phyloP scores from a whole-genome alignment of 2,888 invertebrate species.

The Gryllus longicercus region DNA sequence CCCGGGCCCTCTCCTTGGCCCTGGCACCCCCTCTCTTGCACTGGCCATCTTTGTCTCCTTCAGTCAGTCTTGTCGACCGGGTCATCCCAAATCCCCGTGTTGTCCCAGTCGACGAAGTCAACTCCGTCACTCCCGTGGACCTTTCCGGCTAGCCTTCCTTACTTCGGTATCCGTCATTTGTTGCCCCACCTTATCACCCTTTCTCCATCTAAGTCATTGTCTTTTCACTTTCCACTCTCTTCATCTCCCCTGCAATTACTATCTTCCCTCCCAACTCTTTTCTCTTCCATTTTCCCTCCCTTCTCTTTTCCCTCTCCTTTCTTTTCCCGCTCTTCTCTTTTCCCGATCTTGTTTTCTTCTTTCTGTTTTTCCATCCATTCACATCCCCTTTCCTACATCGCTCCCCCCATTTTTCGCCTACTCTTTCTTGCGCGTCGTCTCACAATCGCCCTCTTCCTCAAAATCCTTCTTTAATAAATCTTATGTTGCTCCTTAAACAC shows the following conservation, averaged over 20 bases:
- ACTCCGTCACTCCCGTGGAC: neutral
- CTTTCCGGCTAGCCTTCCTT: neutral
- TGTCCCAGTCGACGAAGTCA: neutral
- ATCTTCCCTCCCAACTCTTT: neutral
- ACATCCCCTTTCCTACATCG: neutral
- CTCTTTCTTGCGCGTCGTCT: neutral
- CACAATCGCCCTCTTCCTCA: too few relatives aligned
- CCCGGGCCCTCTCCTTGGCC: neutral
- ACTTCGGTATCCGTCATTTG: neutral
- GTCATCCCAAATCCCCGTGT: neutral
- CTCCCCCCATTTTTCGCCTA: neutral
- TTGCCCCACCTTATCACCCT: neutral
- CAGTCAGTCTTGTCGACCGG: neutral
- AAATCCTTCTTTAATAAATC: too few relatives aligned
- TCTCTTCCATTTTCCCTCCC: neutral
- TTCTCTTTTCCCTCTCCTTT: neutral
- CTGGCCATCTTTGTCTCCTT: neutral
- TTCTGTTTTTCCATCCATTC: neutral
- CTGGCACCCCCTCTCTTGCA: neutral
- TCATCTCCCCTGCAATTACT: neutral
- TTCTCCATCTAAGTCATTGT: neutral
- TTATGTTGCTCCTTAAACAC: too few relatives aligned
- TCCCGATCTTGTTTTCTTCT: neutral
- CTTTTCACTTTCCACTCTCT: neutral
- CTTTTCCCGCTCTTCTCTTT: neutral